Conservation (phyloP, 1,140 invertebrate genomes). For the Macrocentrus cingulum region DNA sequence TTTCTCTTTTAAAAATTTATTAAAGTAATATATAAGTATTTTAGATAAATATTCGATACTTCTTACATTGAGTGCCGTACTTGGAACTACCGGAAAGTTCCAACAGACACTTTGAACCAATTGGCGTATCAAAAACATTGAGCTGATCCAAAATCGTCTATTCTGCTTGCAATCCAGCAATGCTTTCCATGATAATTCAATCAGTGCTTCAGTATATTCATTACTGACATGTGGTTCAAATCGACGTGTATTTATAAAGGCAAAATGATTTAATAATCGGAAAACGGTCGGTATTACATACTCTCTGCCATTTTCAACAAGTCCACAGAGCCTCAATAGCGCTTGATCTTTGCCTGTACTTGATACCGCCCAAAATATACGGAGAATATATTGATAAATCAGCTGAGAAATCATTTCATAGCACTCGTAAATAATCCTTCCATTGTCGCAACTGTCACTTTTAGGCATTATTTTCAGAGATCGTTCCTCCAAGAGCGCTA, state of each 20-base stretch:
- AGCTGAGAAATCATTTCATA: conserved; percentile 7
- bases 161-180: conserved; percentile 40
- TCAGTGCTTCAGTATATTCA: conserved; percentile 29
- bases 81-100: not conserved
- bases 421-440: conserved; percentile 18
- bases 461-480: too few relatives aligned
- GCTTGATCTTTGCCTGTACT: not conserved
- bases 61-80: too few relatives aligned
- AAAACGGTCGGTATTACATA: conserved; percentile 20
- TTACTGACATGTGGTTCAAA: too few relatives aligned
- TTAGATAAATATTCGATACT: too few relatives aligned
- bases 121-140: too few relatives aligned
- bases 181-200: conserved; percentile 39
- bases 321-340: conserved; percentile 1
- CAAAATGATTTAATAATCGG: too few relatives aligned
- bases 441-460: not conserved
- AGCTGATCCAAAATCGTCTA: conserved; percentile 40
- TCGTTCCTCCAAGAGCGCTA: too few relatives aligned
- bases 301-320: conserved; percentile 26
- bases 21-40: too few relatives aligned
- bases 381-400: not conserved
- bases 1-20: too few relatives aligned
- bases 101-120: too few relatives aligned
- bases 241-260: too few relatives aligned
- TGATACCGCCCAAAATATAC: not conserved